Percentiles rank a stretch among this genome's conserved stretches.
These are phyloP conservation scores for Drosophila lacicola DNA, from an alignment of 2,888 invertebrate species.

Conservation along the genomic window DNA sequence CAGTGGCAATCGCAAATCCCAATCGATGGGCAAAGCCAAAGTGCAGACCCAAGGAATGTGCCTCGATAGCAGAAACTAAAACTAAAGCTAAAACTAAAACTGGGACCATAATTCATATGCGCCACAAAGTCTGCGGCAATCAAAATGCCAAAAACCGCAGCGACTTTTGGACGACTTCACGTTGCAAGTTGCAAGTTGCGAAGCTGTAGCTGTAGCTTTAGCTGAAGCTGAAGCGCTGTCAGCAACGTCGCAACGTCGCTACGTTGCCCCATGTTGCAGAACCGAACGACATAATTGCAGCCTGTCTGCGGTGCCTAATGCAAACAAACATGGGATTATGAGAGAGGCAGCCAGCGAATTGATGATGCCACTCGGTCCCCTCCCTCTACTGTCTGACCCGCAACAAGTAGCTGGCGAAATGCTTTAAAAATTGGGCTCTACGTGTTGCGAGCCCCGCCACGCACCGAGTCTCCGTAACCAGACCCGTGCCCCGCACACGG, in stretches of 20 bases:
- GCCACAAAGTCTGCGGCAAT: slow-evolving; percentile 82
- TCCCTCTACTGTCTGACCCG: slow-evolving; percentile 52
- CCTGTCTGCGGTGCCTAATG: slow-evolving; percentile 78
- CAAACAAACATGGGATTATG: slow-evolving; percentile 81
- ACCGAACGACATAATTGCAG: slow-evolving; percentile 77
- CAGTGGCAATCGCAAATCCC: slow-evolving; percentile 30
- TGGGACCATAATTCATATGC: slow-evolving; percentile 81
- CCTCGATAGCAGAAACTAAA: slow-evolving; percentile 56
- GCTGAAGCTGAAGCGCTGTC: slow-evolving; percentile 41
- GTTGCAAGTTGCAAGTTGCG: slow-evolving; percentile 15
- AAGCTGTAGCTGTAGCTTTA: slow-evolving; percentile 1
- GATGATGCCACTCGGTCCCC: slow-evolving; percentile 42
- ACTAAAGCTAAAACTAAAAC: slow-evolving; percentile 21
- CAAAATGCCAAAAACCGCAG: slow-evolving; percentile 69
- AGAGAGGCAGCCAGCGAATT: slow-evolving; percentile 53
- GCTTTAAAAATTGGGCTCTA: slow-evolving; percentile 74
- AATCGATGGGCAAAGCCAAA: slow-evolving; percentile 63
- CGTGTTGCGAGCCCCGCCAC: slow-evolving; percentile 69
- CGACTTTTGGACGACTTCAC: slow-evolving; percentile 42
- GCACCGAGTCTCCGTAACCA: slow-evolving; percentile 42
- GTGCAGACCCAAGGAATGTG: slow-evolving; percentile 76
- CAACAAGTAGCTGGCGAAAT: slow-evolving; percentile 79
- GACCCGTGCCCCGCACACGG: slow-evolving; percentile 7
- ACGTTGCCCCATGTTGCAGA: slow-evolving; percentile 36
- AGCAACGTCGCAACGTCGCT: slow-evolving; percentile 8